Base-by-base conservation (phyloP, 2,888 invertebrate genomes). In the Odontothrips loti region DNA sequence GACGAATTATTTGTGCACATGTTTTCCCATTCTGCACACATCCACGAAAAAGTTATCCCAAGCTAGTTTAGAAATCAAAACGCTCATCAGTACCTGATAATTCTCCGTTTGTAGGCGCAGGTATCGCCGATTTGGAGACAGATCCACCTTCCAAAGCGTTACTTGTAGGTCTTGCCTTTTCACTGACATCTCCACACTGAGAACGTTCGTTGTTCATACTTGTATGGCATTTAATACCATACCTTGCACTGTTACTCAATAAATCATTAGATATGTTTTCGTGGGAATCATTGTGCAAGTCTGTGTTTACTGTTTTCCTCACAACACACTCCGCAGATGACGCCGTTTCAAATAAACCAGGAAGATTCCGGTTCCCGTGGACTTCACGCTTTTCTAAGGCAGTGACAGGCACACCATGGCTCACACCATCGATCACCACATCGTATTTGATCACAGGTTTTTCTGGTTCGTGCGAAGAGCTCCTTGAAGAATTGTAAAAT, bases 281-380 rank as follows among this genome's bases (percentile, higher is more conserved):
- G 34, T 80, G 80, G 80, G 80, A 29, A 29, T 81, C 17, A 80
- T 80, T 79, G 75, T 80, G 80, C 80, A 82, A 81, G 51, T 80
- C 80, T 80, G 27, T 83, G 82, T 82, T 82, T 82, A 81, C 81
- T 80, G 29, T 81, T 82, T 80, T 82, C 83, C 58, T 80, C 75
- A 78, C 82, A 80, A 82, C 80, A 79, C 43, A 81, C 79, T 81
- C 81, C 80, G 79, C 82, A 48, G 83, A 83, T 82, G 84, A 83
- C 84, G 84, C 84, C 82, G 84, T 83, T 80, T 83, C 82, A 81
- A 84, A 82, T 81, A 83, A 82, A 80, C 83, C 84, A 82, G 83
- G 83, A 79, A 84, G 83, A 83, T 84, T 83, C 58, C 82, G 83
- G 81, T 82, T 83, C 80, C 83, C 83, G 80, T 82, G 82, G 68